These are phyloP conservation scores for Ochotona curzoniae DNA, from an alignment of 2,113 vertebrate species.

Conservation along the genomic window DNA sequence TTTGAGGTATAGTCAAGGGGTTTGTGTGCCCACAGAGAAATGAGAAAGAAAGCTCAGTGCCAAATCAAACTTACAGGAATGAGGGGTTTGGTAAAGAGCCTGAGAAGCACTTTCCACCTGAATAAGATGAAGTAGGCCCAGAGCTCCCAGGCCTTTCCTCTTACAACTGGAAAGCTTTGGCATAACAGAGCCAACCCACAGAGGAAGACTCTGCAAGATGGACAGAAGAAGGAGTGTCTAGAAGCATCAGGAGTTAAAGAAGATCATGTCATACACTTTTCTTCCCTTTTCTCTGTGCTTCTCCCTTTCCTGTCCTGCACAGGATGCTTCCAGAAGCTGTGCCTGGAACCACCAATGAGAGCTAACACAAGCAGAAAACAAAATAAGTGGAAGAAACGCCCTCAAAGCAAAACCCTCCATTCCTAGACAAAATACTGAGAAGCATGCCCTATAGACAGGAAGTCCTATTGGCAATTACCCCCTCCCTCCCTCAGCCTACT, in stretches of 20 bases:
- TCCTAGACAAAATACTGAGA: neutral
- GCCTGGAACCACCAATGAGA: neutral
- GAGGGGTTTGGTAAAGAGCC: neutral
- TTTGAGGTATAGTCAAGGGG: neutral
- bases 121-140: neutral
- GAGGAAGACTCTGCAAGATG: neutral
- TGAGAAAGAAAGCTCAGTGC: neutral
- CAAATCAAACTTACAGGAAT: neutral
- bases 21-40: accelerated
- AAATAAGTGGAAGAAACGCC: neutral
- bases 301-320: neutral
- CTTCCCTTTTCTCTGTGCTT: neutral
- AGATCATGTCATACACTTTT: neutral
- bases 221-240: neutral
- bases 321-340: neutral
- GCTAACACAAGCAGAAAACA: neutral
- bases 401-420: neutral
- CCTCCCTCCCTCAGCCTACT: neutral
- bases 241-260: neutral
- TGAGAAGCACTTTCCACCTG: neutral
- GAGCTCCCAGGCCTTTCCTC: neutral
- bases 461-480: neutral
- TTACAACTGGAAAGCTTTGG: neutral
- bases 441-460: neutral
- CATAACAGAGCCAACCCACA: accelerated